Base-by-base conservation (phyloP, 2,888 invertebrate genomes). In the Anorthoa munda region DNA sequence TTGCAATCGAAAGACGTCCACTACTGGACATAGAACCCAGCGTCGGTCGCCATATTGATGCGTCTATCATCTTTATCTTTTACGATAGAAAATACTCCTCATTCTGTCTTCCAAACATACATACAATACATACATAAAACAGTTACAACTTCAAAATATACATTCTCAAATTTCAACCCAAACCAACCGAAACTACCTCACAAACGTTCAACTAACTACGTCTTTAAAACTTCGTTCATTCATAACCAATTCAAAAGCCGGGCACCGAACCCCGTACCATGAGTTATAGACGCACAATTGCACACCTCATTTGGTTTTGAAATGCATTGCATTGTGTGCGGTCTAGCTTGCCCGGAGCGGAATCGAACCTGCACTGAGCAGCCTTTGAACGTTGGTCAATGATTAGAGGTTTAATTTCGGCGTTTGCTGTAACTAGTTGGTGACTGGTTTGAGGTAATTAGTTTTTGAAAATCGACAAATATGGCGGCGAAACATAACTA, bases 271-370 rank as follows among this genome's bases (percentile, higher is more conserved):
- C 18, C 46, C 4, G 58, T 64, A 68, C 71, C 45, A 51, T 67
- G 72, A 70, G 74, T 75, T 77, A 53, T 63, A 69, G 31, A 58
- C 64, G 64, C 72, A 70, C 75, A 78, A 81, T 79, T 75, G 77
- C 77, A 79, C 79, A 73, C 66, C 86, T 88, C 89, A 88, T 88
- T 89, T 89, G 88, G 81, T 84, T 87, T 86, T 82, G 81, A 86
- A 86, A 88, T 89, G 66, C 81, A 76, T 67, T 75, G 75, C 75
- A 75, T 84, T 86, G 65, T 76, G 66, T 71, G 76, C 66, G 73
- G 74, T 63, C 46, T 70, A 56, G 61, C 66, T 56, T 51, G 85
- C 79, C 72, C 63, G 26, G 17, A 63, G 71, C 77, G 50, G 66
- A 60, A 66, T 74, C 56, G 80, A 74, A 84, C 64, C 75, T 81